Base-by-base conservation (phyloP, 2,888 invertebrate genomes). In the Myopa testacea region DNA sequence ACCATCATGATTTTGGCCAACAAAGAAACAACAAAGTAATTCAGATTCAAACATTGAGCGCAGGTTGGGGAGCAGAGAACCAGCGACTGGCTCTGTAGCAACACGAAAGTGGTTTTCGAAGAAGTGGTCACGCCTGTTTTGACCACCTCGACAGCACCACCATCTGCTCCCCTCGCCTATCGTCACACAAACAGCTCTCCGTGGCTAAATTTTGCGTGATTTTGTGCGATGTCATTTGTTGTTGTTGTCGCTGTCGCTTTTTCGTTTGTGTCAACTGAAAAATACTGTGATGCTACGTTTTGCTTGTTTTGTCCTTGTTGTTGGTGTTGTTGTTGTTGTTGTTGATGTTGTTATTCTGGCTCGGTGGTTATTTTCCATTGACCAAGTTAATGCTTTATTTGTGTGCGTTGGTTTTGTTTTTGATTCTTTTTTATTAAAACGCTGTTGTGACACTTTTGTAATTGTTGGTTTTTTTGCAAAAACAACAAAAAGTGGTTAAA, bases 71-170 rank as follows among this genome's bases (percentile, higher is more conserved):
- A 10, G 52, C 4, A 5, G 55, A 34, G 16, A 67, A 7, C 10
- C 40, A 67, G 19, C 16, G 50, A 40, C 69, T 69, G 71, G 38
- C 10, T 10, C 16, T 26, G 62, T 12, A 63, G 12, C 62, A n/a
- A 55, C 67, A 72, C 40, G 71, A 72, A 72, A 77, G 77, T 77
- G 71, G 72, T 72, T 72, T 72, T 67, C 52, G 58, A 4, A 77
- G 67, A 71, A 65, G 77, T 77, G 72, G 63, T 63, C 52, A 63
- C 14, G 58, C 67, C 68, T 68, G 75, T 58, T 75, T 67, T 68
- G 67, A 38, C 45, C 62, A 62, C 2, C 34, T 19, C 19, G 14
- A 1, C 62, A 4, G 19, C 62, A 34, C 19, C 19, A 1, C 16
- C 14, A 10, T 19, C 26, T 45, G 8, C 40, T 50, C 10, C 63